These are phyloP conservation scores for Poeciliopsis retropinna DNA, from an alignment of 2,113 vertebrate genomes.

Conservation along the genomic window DNA sequence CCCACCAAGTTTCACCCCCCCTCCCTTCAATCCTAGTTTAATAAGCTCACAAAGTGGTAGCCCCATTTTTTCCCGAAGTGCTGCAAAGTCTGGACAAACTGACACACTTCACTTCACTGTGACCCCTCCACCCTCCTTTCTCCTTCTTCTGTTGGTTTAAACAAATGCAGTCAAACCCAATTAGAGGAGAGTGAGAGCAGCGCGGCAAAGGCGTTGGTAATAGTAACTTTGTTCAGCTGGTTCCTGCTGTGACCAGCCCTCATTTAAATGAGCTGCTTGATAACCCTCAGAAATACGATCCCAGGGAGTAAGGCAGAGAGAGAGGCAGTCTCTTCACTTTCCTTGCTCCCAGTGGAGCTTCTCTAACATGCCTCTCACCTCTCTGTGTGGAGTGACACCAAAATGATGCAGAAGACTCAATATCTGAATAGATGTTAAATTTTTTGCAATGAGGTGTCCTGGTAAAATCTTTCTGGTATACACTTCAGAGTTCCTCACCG, in stretches of 20 bases:
- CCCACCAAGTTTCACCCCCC: conserved; percentile 39
- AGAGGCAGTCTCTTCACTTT: conserved; percentile 57
- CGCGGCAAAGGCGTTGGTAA: conserved; percentile 77
- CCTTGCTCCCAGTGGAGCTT: conserved; percentile 60
- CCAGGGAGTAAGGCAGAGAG: conserved; percentile 61
- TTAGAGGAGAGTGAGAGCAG: conserved; percentile 84
- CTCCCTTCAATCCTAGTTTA: conserved; percentile 60
- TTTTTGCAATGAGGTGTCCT: conserved; percentile 7
- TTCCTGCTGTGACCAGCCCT: conserved; percentile 84
- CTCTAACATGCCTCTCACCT: conserved; percentile 74
- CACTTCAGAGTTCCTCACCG: not conserved
- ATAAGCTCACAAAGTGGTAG: conserved; percentile 68
- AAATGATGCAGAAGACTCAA: conserved; percentile 52
- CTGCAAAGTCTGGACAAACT: conserved; percentile 78
- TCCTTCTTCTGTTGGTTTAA: conserved; percentile 81
- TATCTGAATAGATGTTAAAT: conserved; percentile 1
- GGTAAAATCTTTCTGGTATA: conserved; percentile 6
- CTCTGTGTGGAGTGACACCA: conserved; percentile 34
- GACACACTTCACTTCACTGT: conserved; percentile 81
- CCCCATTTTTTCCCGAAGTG: conserved; percentile 65
- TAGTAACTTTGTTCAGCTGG: conserved; percentile 86
- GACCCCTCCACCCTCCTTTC: conserved; percentile 63
- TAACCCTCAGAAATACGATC: conserved; percentile 82
- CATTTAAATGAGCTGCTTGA: conserved; percentile 84
- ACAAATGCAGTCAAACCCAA: conserved; percentile 86